Evolutionary conservation across 2,797 vertebrate species (phyloP).

Genomic region (Leptoclinus maculatus): DNA sequence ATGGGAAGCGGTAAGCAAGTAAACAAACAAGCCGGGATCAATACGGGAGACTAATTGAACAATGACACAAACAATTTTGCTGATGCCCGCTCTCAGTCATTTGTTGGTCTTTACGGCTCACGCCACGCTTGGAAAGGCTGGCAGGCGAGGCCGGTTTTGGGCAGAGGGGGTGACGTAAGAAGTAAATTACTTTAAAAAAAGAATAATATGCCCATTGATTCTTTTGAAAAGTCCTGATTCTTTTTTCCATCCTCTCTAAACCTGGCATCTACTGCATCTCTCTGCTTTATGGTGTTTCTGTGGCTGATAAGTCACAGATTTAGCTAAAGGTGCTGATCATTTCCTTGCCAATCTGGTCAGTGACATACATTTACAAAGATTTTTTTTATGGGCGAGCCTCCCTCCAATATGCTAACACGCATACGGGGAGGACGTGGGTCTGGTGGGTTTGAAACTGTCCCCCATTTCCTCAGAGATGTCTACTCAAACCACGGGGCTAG

Average conservation of each 20-base stretch:
- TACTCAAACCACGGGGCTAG: constrained; percentile 78
- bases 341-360: constrained; percentile 64
- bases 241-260: background rate
- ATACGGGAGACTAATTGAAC: constrained; percentile 76
- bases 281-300: constrained; percentile 14
- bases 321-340: constrained; percentile 72
- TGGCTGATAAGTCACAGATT: constrained; percentile 62
- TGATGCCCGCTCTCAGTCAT: constrained; percentile 60
- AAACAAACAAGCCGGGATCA: constrained; percentile 78
- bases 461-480: constrained; percentile 73
- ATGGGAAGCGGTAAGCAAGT: constrained; percentile 64
- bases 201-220: background rate
- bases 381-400: constrained; percentile 53
- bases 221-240: background rate
- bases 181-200: background rate
- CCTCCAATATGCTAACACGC: constrained; percentile 23
- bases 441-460: constrained; percentile 55
- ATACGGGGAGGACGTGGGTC: constrained; percentile 28
- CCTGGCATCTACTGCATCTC: background rate
- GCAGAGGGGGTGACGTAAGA: background rate
- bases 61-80: constrained; percentile 69
- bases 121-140: constrained; percentile 42
- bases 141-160: constrained; percentile 16
- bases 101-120: constrained; percentile 34
- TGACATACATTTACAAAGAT: constrained; percentile 65